Evolutionary conservation across 2,888 invertebrate genomes (phyloP).

Genomic region (Microdon myrmicae): DNA sequence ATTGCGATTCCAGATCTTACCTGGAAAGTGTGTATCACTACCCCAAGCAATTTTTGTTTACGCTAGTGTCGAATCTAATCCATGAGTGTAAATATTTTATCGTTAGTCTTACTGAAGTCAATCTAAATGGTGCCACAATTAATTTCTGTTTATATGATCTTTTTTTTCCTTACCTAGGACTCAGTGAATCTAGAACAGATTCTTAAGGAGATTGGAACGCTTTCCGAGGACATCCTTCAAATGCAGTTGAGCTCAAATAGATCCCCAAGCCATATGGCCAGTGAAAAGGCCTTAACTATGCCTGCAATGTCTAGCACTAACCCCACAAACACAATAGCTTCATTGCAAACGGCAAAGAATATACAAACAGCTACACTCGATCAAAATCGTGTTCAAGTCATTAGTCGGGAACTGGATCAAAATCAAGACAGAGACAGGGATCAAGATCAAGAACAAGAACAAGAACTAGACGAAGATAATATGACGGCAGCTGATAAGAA

Average conservation of each 20-base stretch:
- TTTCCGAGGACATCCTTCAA: conserved; percentile 67
- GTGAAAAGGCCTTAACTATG: conserved; percentile 2
- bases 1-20: too few species aligned
- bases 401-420: too few species aligned
- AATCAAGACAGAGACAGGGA: background rate
- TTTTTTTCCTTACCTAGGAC: conserved; percentile 58
- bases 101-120: background rate
- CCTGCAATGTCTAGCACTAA: background rate
- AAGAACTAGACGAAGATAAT: too few species aligned
- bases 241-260: conserved; percentile 62
- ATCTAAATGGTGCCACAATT: too few species aligned
- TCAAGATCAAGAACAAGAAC: conserved; percentile 1
- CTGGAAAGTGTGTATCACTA: too few species aligned
- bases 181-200: conserved; percentile 77
- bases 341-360: conserved; percentile 16
- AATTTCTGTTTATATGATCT: background rate
- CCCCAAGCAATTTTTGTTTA: too few species aligned
- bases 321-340: conserved; percentile 4
- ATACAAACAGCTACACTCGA: too few species aligned
- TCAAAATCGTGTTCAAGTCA: too few species aligned
- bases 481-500: conserved; percentile 53
- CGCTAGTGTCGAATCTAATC: too few species aligned
- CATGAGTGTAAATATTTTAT: too few species aligned
- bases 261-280: conserved; percentile 58
- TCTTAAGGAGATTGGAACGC: conserved; percentile 75